Evolutionary conservation across 2,113 vertebrate genomes (phyloP), one percentile per base, ranked within the genome.

Genomic region (Electrona antarctica): DNA sequence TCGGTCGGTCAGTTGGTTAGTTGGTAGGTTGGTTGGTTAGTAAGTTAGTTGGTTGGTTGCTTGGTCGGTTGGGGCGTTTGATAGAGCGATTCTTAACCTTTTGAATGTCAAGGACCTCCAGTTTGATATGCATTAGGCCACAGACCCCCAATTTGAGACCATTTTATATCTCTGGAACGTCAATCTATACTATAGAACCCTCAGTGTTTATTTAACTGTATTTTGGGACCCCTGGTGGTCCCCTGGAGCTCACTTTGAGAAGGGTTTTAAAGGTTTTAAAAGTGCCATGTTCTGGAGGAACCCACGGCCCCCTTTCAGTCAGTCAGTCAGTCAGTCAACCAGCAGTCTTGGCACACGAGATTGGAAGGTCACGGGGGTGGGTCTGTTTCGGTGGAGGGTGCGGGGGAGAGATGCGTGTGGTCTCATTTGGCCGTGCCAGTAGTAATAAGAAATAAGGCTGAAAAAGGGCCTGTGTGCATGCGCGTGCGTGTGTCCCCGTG

Each of bases 391-490:
- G 8, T 12, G 9, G 73, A 29, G 52, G 6, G 8, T 33, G 7
- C 69, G 71, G 74, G 77, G 56, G 62, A 60, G 47, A 74, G 29
- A 73, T 65, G 78, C 63, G 70, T 78, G 79, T 85, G 86, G 86
- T 84, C 81, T 64, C 58, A 13, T 74, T 64, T 54, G 33, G 3
- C 33, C 33, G 33, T 41, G 33, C 33, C 33, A 41, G 33, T 41
- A 41, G 33, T 41, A 41, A 41, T 6, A 41, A 4, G 5, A 41
- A 41, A 41, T 4, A 41, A 6, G 33, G 33, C 33, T 41, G 33
- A 41, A 41, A 41, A 41, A 41, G 5, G 33, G 33, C 33, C 33
- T 41, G 33, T 41, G 33, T 41, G 33, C 5, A 6, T 41, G 33
- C 2, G 33, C 5, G 33, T 41, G 33, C 5, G 33, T 21, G 1